phyloP scores from a whole-genome alignment of 2,797 vertebrate genomes.

The Pteropus rufus region DNA sequence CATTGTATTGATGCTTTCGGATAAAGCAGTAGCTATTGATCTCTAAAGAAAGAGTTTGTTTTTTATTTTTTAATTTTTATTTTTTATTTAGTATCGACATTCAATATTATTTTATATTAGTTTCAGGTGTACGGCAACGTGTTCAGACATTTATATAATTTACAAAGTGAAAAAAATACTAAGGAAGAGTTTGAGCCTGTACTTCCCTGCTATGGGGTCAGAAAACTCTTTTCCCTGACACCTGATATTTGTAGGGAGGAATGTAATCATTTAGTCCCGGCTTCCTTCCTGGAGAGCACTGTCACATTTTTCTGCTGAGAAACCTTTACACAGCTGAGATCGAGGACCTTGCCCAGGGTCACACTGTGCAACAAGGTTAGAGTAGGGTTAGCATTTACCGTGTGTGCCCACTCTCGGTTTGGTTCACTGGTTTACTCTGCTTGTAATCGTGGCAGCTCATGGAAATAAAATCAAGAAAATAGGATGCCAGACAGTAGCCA shows the following conservation, averaged over 20 bases:
- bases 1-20: neutral
- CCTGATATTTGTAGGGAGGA: neutral
- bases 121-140: too few species aligned
- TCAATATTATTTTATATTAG: too few species aligned
- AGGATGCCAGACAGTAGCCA: constrained; percentile 27
- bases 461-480: constrained; percentile 42
- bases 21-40: neutral
- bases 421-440: constrained; percentile 49
- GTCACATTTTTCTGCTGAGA: constrained; percentile 26
- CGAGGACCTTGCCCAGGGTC: constrained; percentile 51
- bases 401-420: constrained; percentile 40
- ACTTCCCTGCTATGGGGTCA: neutral
- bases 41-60: neutral
- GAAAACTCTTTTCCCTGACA: neutral
- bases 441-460: neutral
- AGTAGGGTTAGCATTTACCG: neutral
- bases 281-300: constrained; percentile 20
- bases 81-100: too few species aligned
- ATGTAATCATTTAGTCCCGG: neutral
- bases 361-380: constrained; percentile 48
- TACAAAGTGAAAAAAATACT: too few species aligned
- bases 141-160: too few species aligned
- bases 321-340: neutral
- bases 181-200: neutral
- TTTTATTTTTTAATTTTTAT: too few species aligned